Evolutionary conservation across 2,888 invertebrate genomes (phyloP).

Genomic region (Atrina japonica): DNA sequence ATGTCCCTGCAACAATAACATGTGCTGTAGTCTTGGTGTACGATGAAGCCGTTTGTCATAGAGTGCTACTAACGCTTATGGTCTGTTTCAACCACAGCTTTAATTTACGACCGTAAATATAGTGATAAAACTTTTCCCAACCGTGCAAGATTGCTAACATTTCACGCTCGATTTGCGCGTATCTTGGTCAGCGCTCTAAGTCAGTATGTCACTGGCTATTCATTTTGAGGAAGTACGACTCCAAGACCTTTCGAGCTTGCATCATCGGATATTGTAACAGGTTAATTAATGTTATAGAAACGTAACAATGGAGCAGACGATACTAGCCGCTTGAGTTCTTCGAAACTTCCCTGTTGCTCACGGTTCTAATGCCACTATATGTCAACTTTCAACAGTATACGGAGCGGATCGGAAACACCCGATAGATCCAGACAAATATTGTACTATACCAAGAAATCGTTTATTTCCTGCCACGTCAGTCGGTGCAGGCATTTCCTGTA

Average conservation of each 20-base stretch:
- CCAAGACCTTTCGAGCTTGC: slow-evolving; percentile 17
- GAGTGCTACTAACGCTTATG: slow-evolving; percentile 33
- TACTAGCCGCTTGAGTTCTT: slow-evolving; percentile 9
- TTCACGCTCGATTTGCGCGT: slow-evolving; percentile 36
- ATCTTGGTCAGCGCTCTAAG: slow-evolving; percentile 21
- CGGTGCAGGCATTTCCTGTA: slow-evolving; percentile 10
- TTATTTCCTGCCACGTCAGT: slow-evolving; percentile 5
- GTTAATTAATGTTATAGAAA: background rate
- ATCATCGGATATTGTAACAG: slow-evolving; percentile 16
- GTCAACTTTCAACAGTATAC: slow-evolving; percentile 11
- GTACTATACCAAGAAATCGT: slow-evolving; percentile 5
- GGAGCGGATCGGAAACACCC: slow-evolving; percentile 11
- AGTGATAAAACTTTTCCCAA: slow-evolving; percentile 35
- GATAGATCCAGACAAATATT: slow-evolving; percentile 11
- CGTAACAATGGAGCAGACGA: slow-evolving; percentile 15
- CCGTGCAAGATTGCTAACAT: slow-evolving; percentile 34
- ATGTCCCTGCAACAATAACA: slow-evolving; percentile 28
- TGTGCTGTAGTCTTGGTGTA: slow-evolving; percentile 25
- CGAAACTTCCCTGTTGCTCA: slow-evolving; percentile 15
- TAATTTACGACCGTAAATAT: slow-evolving; percentile 28
- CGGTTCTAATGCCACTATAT: background rate
- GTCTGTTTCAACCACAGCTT: slow-evolving; percentile 29
- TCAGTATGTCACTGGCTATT: slow-evolving; percentile 8
- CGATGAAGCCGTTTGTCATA: slow-evolving; percentile 21
- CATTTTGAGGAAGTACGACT: slow-evolving; percentile 3